Base-by-base conservation (phyloP, 2,888 invertebrate genomes). In the Agrotis ipsilon region DNA sequence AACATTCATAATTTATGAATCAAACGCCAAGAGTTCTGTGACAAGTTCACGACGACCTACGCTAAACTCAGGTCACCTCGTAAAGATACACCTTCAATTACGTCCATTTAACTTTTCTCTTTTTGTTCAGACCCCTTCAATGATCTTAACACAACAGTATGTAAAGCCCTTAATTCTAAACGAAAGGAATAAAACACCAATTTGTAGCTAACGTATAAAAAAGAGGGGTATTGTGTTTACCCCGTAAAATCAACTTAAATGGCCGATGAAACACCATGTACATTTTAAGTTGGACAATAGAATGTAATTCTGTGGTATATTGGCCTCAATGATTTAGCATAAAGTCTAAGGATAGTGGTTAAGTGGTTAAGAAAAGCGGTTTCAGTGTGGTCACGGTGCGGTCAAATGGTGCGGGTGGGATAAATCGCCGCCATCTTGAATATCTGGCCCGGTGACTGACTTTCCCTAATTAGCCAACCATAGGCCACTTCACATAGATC, bases 321-420 rank as follows among this genome's bases (percentile, higher is more conserved):
- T 91, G 91, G 89, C 75, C 83, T 85, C 85, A 87, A 93, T 94
- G 93, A 94, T 94, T 94, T 92, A 92, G 93, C 93, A 92, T 93
- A 91, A 92, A 93, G 84, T 89, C 65, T 78, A 81, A 84, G 80
- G 83, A n/a, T 67, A 48, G 7, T 72, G 3, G 0, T 68, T 69
- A n/a, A 71, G 81, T 87, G 27, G 54, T 43, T 21, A 5, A 18
- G 70, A 68, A 54, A 52, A 81, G 91, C 90, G 90, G 68, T 19
- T 52, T 48, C 45, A 39, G 39, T 39, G 39, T 1, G 9, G 39
- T 11, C 9, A 32, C 32, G 3, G 32, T 39, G 11, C 39, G 11
- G 11, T 39, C 32, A 39, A 5, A 27, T 32, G 9, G 1, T 9
- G 39, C 2, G 11, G 39, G 5, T 32, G 32, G 32, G 32, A 32